phyloP scores from a whole-genome alignment of 2,888 invertebrate genomes.

The Oscheius sp. region DNA sequence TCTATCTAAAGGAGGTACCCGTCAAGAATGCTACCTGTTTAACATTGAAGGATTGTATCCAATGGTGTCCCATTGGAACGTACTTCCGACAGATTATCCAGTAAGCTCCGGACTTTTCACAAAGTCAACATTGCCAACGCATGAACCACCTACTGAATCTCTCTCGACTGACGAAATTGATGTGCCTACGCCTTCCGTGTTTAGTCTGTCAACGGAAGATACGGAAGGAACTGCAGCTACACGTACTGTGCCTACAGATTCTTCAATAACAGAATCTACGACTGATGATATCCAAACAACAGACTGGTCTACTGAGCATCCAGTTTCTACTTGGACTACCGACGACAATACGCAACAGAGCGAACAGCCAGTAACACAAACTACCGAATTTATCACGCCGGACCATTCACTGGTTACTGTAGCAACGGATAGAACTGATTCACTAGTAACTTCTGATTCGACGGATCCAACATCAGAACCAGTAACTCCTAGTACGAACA shows the following conservation, averaged over 20 bases:
- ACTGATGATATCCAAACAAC: neutral
- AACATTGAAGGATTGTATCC: conserved; percentile 29
- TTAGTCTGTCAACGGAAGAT: conserved; percentile 11
- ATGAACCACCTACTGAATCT: conserved; percentile 21
- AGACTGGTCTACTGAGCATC: neutral
- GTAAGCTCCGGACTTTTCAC: conserved; percentile 24
- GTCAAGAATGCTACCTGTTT: conserved; percentile 31
- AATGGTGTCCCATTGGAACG: conserved; percentile 7
- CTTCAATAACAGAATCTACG: no score
- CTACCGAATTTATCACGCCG: conserved; percentile 17
- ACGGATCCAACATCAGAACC: neutral
- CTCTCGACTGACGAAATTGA: conserved; percentile 20
- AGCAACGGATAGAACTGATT: conserved; percentile 1
- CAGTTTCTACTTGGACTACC: neutral
- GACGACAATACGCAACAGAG: neutral
- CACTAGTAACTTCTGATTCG: neutral
- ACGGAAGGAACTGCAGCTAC: conserved; percentile 7
- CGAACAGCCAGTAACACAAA: neutral
- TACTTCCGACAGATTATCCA: conserved; percentile 16
- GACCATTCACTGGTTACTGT: conserved; percentile 14
- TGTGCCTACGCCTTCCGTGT: conserved; percentile 27
- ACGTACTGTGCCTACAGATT: no score
- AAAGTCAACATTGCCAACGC: conserved; percentile 17
- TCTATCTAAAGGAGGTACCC: conserved; percentile 19
- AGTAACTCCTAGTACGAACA: neutral